phyloP scores from a whole-genome alignment of 2,888 invertebrate species.

The Neoascia interrupta region DNA sequence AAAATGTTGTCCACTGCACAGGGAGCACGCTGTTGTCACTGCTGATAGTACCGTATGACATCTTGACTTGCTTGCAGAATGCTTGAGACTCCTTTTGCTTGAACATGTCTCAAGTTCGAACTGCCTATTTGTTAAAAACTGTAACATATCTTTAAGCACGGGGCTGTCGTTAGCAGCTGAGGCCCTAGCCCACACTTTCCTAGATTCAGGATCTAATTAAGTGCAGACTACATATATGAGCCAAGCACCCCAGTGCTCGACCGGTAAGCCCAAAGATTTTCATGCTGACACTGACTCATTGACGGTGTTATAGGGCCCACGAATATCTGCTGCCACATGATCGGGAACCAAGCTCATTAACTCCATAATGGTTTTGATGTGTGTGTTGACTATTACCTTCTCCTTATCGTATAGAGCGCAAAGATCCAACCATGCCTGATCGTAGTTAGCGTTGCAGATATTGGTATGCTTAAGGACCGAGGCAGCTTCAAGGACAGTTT shows the following conservation, averaged over 20 bases:
- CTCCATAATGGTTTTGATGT: conserved; percentile 2
- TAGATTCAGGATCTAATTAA: not conserved
- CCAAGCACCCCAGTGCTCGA: not conserved
- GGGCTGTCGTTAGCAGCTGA: not conserved
- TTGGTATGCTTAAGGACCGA: not conserved
- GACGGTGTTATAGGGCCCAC: not conserved
- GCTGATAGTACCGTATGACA: not conserved
- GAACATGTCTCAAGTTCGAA: conserved; percentile 7
- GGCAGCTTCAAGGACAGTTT: not conserved
- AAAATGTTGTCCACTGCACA: conserved; percentile 3
- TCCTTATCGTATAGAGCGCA: conserved; percentile 10
- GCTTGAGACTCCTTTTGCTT: not conserved
- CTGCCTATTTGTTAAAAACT: not conserved
- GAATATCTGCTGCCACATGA: not conserved
- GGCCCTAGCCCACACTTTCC: not conserved
- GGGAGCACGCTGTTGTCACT: not conserved
- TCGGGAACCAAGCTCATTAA: not conserved
- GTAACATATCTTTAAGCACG: not conserved
- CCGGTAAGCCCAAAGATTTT: not conserved
- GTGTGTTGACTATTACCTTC: not conserved
- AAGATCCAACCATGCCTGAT: conserved; percentile 1
- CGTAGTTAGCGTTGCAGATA: not conserved
- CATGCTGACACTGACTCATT: not conserved
- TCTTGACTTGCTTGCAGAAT: not conserved
- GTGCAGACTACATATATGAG: not conserved